These are phyloP conservation scores for Mythimna lalbum DNA, from an alignment of 2,888 invertebrate species.

Conservation along the genomic window DNA sequence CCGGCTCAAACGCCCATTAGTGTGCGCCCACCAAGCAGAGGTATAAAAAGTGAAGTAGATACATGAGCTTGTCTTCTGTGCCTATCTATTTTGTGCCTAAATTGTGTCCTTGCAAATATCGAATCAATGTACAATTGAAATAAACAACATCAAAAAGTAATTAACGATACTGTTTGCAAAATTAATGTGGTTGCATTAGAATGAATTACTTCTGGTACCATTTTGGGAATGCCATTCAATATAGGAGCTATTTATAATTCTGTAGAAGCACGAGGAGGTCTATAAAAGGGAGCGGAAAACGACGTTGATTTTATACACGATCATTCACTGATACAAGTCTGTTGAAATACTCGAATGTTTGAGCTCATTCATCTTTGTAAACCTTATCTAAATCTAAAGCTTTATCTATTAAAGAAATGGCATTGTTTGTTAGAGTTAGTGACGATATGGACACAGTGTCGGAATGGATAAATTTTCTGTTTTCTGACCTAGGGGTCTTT, in stretches of 20 bases:
- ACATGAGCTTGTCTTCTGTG: too few species aligned
- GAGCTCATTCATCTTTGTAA: not conserved
- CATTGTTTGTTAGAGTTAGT: too few species aligned
- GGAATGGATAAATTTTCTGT: too few species aligned
- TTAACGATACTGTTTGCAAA: conserved; percentile 29
- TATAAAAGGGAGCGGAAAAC: conserved; percentile 39
- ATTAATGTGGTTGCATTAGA: conserved; percentile 31
- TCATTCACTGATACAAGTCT: conserved; percentile 27
- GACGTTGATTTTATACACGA: conserved; percentile 19
- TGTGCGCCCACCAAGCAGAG: too few species aligned
- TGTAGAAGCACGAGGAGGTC: conserved; percentile 6
- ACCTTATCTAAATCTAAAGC: not conserved
- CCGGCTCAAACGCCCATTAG: too few species aligned
- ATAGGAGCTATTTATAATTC: conserved; percentile 52
- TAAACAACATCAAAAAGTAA: conserved; percentile 48
- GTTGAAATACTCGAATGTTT: conserved; percentile 10
- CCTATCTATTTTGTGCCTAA: too few species aligned
- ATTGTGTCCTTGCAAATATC: conserved; percentile 25
- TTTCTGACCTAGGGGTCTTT: too few species aligned
- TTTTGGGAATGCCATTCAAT: conserved; percentile 32
- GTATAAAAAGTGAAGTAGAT: too few species aligned
- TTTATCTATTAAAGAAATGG: too few species aligned
- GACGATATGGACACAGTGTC: too few species aligned
- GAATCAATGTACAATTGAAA: conserved; percentile 13
- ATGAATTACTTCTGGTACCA: conserved; percentile 17